Conservation (phyloP, 2,888 invertebrate genomes). For the Xestia sexstrigata region DNA sequence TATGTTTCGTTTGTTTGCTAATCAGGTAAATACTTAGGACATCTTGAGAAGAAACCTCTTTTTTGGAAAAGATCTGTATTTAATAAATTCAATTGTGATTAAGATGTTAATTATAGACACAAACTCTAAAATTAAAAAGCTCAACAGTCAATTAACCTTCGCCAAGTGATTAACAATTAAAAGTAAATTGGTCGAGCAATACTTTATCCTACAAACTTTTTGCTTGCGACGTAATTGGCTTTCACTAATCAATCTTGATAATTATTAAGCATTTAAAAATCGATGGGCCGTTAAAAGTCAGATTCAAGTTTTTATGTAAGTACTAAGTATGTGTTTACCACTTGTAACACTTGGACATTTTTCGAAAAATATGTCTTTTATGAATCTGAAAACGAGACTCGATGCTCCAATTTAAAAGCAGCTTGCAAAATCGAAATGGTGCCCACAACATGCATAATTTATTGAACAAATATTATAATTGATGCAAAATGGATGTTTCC, state of each 20-base stretch:
- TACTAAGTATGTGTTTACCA: background rate
- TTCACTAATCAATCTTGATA: constrained; percentile 33
- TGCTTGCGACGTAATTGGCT: constrained; percentile 15
- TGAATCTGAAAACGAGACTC: background rate
- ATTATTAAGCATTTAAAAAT: constrained; percentile 12
- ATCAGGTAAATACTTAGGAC: constrained; percentile 12
- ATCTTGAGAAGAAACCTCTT: constrained; percentile 6
- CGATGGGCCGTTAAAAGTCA: background rate
- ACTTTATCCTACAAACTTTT: background rate
- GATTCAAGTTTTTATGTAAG: background rate
- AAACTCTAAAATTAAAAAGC: constrained; percentile 11
- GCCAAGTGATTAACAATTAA: background rate
- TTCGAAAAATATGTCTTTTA: background rate
- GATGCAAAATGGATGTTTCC: background rate
- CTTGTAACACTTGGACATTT: background rate
- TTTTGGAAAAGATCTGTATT: background rate
- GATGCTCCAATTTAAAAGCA: background rate
- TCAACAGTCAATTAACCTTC: background rate
- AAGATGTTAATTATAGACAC: background rate
- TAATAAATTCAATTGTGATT: background rate
- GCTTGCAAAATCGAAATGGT: background rate
- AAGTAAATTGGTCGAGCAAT: constrained; percentile 20
- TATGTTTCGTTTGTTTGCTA: constrained; percentile 37
- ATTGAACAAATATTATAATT: background rate
- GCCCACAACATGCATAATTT: constrained; percentile 7